Evolutionary conservation across 2,888 invertebrate species (phyloP), one percentile per base, ranked within the genome.

Genomic region (Ametastegia equiseti): DNA sequence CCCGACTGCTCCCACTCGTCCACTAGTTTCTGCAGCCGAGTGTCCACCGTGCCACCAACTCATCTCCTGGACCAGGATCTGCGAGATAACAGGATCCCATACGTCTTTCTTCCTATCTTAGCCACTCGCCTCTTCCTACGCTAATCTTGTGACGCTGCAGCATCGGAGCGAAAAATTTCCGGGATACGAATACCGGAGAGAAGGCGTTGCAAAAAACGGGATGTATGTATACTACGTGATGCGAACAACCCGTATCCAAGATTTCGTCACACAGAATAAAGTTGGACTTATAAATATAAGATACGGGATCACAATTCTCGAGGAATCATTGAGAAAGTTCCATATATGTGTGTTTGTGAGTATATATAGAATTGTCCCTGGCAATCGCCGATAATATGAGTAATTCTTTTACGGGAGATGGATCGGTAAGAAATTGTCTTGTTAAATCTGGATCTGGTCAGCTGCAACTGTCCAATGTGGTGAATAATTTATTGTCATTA

Each of bases 11-110:
- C 78, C 78, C 78, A 78, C 78, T 78, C 78, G 60, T 63, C 63
- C 47, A 42, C 60, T 45, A 78, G 78, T 42, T 78, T 67, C 75
- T 27, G 54, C 78, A 78, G 63, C 27, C 39, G 27, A 54, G 54
- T 78, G 57, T 78, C 78, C 78, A 78, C 60, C 27, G 33, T 36
- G 60, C 60, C 78, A 78, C 78, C 78, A 60, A 78, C 75, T 75
- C 75, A 75, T 75, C 75, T 75, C 50, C 75, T 75, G 75, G 75
- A 75, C 63, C 78, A 60, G 78, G 78, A 78, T 78, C 60, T n/a
- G 45, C 19, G 78, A 57, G 78, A 78, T 78, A 78, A 78, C 42
- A 78, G 57, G 63, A 78, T 60, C 78, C 78, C 60, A 78, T 78
- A 63, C 63, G 45, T 78, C 63, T 78, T 78, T 57, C 57, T 19